Percentiles rank a stretch among this genome's conserved stretches.
Conservation (phyloP, 2,113 vertebrate genomes). For the Cromileptes altivelis region DNA sequence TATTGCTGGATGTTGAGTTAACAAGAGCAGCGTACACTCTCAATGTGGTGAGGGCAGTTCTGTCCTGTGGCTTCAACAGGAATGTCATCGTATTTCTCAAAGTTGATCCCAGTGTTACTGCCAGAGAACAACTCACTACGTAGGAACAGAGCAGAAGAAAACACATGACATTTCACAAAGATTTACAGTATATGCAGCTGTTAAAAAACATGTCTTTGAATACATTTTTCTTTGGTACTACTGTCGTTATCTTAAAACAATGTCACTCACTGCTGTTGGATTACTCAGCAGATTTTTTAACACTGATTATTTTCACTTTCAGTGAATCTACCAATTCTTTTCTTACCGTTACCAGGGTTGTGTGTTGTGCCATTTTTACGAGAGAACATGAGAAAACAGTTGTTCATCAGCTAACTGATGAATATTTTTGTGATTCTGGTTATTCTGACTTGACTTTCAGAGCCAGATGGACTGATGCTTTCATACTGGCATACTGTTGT, state of each 20-base stretch:
- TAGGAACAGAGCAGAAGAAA: background rate
- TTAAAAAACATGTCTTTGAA: background rate
- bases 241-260: background rate
- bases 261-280: background rate
- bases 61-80: constrained; percentile 97
- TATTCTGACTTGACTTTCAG: no score
- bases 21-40: constrained; percentile 88
- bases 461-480: no score
- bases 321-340: no score
- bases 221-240: background rate
- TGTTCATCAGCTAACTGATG: no score
- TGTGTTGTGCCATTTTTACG: no score
- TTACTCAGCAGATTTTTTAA: background rate
- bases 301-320: no score
- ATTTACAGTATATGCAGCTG: background rate
- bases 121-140: constrained; percentile 93
- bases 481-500: no score
- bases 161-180: background rate
- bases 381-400: no score
- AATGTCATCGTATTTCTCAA: constrained; percentile 99
- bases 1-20: background rate
- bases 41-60: constrained; percentile 95
- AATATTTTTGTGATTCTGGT: no score
- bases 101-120: constrained; percentile 98
- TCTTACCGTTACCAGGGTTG: no score